Evolutionary conservation across 2,797 vertebrate species (phyloP).

Genomic region (Chiloscyllium punctatum): DNA sequence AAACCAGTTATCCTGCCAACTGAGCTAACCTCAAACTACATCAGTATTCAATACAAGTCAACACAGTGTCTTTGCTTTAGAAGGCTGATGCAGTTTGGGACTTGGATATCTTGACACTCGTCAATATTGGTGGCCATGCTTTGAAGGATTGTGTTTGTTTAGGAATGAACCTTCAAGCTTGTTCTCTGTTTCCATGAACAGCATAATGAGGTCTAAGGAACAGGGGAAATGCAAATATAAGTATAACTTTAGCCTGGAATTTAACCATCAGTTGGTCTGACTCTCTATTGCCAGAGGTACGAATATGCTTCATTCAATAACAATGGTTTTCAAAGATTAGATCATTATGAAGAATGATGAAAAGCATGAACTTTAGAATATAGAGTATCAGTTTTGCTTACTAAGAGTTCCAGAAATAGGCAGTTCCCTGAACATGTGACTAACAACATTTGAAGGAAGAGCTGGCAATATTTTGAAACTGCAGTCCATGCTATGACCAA

Average conservation of each 20-base stretch:
- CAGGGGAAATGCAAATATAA: neutral
- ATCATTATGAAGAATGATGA: neutral
- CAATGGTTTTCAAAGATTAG: neutral
- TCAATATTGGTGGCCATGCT: neutral
- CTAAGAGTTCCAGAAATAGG: neutral
- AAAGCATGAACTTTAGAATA: neutral
- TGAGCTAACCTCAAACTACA: no score
- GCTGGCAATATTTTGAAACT: neutral
- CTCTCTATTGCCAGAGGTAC: neutral
- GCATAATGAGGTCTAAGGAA: neutral
- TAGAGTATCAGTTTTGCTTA: neutral
- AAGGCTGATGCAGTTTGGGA: neutral
- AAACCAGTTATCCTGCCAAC: no score
- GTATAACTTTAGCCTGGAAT: neutral
- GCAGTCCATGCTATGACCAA: no score
- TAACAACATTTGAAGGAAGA: neutral
- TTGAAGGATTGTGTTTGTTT: neutral
- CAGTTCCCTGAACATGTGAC: neutral
- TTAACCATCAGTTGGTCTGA: neutral
- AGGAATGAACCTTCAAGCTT: neutral
- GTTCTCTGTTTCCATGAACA: neutral
- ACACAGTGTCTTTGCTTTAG: neutral
- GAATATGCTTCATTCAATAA: neutral
- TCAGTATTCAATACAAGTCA: neutral
- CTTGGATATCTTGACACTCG: neutral